A percentile compares a stretch with the other conserved stretches of the same genome.
Conservation (phyloP, 1,140 invertebrate genomes). For the Varroa destructor region DNA sequence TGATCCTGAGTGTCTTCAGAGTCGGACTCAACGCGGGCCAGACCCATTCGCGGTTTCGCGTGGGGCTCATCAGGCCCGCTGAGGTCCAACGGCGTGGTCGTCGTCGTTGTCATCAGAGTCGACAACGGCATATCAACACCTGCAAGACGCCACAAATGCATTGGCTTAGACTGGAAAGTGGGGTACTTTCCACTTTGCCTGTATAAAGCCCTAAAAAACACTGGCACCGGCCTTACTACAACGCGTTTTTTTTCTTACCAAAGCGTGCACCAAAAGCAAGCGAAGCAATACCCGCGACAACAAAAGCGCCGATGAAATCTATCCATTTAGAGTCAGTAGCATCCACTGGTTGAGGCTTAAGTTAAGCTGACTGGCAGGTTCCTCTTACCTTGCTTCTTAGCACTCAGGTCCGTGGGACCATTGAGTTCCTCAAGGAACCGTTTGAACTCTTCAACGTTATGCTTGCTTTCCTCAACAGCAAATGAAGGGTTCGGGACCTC, state of each 20-base stretch:
- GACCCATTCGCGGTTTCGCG: conserved; percentile 29
- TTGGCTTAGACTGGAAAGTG: conserved; percentile 29
- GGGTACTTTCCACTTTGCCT: conserved; percentile 38
- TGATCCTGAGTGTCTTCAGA: conserved; percentile 36
- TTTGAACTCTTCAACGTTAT: conserved; percentile 60
- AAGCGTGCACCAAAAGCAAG: conserved; percentile 30
- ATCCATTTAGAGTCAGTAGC: too few species aligned
- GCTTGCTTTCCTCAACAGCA: conserved; percentile 7
- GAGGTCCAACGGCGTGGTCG: conserved; percentile 51
- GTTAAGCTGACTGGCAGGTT: background rate
- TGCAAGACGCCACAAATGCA: conserved; percentile 28
- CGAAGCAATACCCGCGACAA: background rate
- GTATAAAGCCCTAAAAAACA: conserved; percentile 35
- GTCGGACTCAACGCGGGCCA: conserved; percentile 38
- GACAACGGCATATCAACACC: conserved; percentile 11
- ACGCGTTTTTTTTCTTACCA: conserved; percentile 41
- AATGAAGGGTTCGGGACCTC: conserved; percentile 13
- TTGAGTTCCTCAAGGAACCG: conserved; percentile 31
- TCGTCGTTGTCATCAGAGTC: background rate
- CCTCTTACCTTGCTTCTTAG: conserved; percentile 32
- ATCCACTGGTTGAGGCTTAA: too few species aligned
- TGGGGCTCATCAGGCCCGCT: conserved; percentile 58
- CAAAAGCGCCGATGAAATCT: background rate
- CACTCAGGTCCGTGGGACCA: conserved; percentile 38
- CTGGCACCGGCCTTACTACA: conserved; percentile 31